A percentile compares a stretch with the other conserved stretches of the same genome.
These are phyloP conservation scores for Morpho achilles DNA, from an alignment of 2,888 invertebrate species.

Conservation along the genomic window DNA sequence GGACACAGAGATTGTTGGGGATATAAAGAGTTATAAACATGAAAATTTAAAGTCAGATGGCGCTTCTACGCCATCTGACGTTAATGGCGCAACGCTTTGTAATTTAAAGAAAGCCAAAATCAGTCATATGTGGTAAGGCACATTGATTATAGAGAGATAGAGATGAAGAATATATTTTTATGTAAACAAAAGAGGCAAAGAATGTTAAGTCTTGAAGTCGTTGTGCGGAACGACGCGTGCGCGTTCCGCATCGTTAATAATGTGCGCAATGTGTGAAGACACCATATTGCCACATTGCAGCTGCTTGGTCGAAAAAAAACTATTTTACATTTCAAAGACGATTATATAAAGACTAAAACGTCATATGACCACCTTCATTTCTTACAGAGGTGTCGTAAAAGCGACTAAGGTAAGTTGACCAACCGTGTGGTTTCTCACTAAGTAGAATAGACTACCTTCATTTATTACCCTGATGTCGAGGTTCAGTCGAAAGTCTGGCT, in stretches of 20 bases:
- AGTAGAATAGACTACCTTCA: too few relatives aligned
- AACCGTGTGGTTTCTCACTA: too few relatives aligned
- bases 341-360: too few relatives aligned
- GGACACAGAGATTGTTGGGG: too few relatives aligned
- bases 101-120: constrained; percentile 13
- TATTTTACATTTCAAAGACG: background rate
- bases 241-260: constrained; percentile 40
- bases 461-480: too few relatives aligned
- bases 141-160: constrained; percentile 1
- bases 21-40: too few relatives aligned
- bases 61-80: too few relatives aligned
- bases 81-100: constrained; percentile 10
- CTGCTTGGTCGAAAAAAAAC: constrained; percentile 2
- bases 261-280: constrained; percentile 34
- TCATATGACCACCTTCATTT: too few relatives aligned
- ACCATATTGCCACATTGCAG: constrained; percentile 17
- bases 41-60: too few relatives aligned
- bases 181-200: constrained; percentile 21
- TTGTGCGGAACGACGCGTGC: constrained; percentile 54
- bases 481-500: too few relatives aligned
- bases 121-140: background rate
- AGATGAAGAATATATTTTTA: constrained; percentile 2
- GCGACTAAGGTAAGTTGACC: too few relatives aligned
- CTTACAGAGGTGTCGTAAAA: too few relatives aligned
- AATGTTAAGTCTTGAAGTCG: constrained; percentile 41